phyloP scores from a whole-genome alignment of 2,888 invertebrate genomes.

The Patella ulyssiponensis region DNA sequence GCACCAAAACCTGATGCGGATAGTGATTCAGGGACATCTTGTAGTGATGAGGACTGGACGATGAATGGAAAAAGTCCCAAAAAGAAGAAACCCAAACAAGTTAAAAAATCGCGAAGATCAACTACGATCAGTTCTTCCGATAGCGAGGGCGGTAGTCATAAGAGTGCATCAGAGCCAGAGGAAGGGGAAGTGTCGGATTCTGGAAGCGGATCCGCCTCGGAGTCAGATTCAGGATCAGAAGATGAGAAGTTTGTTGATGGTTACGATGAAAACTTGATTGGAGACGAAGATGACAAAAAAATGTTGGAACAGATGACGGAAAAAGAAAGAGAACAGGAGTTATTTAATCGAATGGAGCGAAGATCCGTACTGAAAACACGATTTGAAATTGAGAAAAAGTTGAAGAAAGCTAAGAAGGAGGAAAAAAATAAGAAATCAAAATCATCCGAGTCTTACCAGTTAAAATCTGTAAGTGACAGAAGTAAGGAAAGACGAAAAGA shows the following conservation, averaged over 20 bases:
- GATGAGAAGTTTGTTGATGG: conserved; percentile 94
- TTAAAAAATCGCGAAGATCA: conserved; percentile 58
- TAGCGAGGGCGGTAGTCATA: conserved; percentile 62
- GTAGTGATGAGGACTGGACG: conserved; percentile 71
- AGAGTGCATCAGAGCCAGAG: conserved; percentile 66
- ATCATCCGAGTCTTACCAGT: conserved; percentile 33
- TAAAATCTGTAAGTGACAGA: conserved; percentile 66
- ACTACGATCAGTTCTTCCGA: conserved; percentile 62
- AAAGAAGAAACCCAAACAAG: conserved; percentile 56
- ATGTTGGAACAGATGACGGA: conserved; percentile 93
- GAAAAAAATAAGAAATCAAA: conserved; percentile 75
- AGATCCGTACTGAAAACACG: conserved; percentile 93
- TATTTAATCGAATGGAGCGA: conserved; percentile 95
- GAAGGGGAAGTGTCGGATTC: conserved; percentile 84
- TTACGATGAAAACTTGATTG: conserved; percentile 96
- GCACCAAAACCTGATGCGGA: conserved; percentile 42
- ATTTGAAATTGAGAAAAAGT: conserved; percentile 95
- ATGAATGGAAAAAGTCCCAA: conserved; percentile 59
- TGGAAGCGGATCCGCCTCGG: conserved; percentile 51
- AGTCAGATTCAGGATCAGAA: conserved; percentile 35
- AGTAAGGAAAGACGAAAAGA: conserved; percentile 91
- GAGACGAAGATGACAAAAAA: conserved; percentile 94
- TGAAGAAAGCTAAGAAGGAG: conserved; percentile 87
- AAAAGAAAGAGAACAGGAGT: conserved; percentile 96
- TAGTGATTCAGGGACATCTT: conserved; percentile 67